phyloP scores from a whole-genome alignment of 2,888 invertebrate genomes.

The Pinctada fucata region DNA sequence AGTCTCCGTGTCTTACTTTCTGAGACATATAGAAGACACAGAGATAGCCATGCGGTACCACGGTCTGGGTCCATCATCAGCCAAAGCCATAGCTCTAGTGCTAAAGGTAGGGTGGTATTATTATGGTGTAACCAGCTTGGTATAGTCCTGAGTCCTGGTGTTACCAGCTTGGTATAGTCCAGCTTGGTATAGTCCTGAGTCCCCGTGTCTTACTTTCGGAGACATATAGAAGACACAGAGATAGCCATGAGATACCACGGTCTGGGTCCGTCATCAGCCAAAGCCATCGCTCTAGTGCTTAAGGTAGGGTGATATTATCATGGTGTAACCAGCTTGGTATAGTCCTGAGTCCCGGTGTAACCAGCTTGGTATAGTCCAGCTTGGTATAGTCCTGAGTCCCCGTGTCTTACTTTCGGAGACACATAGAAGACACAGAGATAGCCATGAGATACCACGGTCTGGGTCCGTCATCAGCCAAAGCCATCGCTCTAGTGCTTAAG shows the following conservation, averaged over 20 bases:
- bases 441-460: conserved; percentile 73
- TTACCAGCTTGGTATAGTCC: conserved; percentile 8
- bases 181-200: conserved; percentile 64
- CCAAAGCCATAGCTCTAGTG: conserved; percentile 70
- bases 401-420: conserved; percentile 70
- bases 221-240: conserved; percentile 69
- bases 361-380: conserved; percentile 68
- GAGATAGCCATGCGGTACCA: conserved; percentile 71
- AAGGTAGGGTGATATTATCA: conserved; percentile 30
- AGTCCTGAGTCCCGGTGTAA: conserved; percentile 73
- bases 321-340: conserved; percentile 69
- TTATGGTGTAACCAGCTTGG: too few relatives aligned
- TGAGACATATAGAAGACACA: conserved; percentile 70
- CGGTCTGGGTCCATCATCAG: conserved; percentile 65
- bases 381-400: conserved; percentile 67
- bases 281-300: conserved; percentile 70
- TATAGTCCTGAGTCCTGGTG: too few relatives aligned
- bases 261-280: conserved; percentile 63
- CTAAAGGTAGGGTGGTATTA: conserved; percentile 43
- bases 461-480: conserved; percentile 64
- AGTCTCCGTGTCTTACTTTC: conserved; percentile 71
- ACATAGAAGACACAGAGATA: conserved; percentile 69
- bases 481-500: conserved; percentile 69
- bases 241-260: conserved; percentile 73
- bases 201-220: conserved; percentile 71